phyloP scores from a whole-genome alignment of 1,140 invertebrate species.

The Stegodyphus mimosarum region DNA sequence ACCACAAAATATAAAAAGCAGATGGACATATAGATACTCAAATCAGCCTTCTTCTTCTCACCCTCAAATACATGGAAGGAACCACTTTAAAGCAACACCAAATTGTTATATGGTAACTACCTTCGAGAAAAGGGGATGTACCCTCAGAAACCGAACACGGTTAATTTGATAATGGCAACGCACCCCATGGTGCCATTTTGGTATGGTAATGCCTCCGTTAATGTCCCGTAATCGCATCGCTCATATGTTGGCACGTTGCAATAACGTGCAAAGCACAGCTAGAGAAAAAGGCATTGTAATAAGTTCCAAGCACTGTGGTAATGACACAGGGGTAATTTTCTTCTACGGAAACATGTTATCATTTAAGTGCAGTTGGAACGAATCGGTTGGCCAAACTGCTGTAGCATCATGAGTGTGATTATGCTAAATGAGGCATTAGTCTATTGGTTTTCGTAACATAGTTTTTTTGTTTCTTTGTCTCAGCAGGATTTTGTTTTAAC shows the following conservation, averaged over 20 bases:
- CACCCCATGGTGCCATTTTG: conserved; percentile 18
- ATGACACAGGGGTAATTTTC: conserved; percentile 23
- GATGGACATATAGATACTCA: too few species aligned
- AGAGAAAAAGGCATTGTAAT: conserved; percentile 3
- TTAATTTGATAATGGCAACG: conserved; percentile 30
- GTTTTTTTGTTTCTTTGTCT: background rate
- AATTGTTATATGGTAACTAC: background rate
- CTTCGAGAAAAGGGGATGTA: background rate
- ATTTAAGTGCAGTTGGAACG: background rate
- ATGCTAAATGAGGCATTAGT: background rate
- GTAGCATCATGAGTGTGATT: too few species aligned
- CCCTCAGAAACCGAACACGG: conserved; percentile 3
- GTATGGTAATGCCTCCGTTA: conserved; percentile 22
- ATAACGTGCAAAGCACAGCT: background rate
- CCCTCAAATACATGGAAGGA: too few species aligned
- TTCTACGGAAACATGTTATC: conserved; percentile 10
- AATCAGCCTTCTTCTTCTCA: too few species aligned
- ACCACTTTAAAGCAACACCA: too few species aligned
- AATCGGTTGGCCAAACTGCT: background rate
- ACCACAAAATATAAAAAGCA: too few species aligned
- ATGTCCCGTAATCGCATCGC: conserved; percentile 4
- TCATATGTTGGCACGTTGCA: background rate
- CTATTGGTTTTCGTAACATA: background rate
- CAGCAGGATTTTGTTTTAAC: too few species aligned
- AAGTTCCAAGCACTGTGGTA: conserved; percentile 20